Evolutionary conservation across 2,888 invertebrate genomes (phyloP).

Genomic region (Mycalesis mineus): DNA sequence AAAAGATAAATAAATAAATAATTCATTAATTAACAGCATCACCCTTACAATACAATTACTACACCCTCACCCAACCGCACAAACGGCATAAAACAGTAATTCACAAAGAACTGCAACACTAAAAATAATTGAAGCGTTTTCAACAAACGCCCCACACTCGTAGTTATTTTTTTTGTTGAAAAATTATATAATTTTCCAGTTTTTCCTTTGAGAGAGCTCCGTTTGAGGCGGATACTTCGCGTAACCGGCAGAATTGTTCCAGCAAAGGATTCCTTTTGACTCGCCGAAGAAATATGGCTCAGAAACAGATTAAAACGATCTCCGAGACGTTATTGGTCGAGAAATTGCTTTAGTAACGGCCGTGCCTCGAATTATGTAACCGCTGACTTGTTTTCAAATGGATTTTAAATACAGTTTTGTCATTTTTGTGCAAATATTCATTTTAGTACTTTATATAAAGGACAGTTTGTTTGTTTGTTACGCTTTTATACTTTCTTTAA

Average conservation of each 20-base stretch:
- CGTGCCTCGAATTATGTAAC: not conserved
- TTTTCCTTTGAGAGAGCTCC: conserved; percentile 37
- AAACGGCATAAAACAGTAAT: conserved; percentile 1
- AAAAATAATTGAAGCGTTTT: conserved; percentile 14
- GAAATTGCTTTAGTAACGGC: conserved; percentile 5
- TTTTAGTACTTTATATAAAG: too few relatives aligned
- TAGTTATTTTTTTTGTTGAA: conserved; percentile 28
- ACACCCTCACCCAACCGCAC: too few relatives aligned
- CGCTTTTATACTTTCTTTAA: too few relatives aligned
- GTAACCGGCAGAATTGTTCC: conserved; percentile 28
- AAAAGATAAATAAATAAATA: too few relatives aligned
- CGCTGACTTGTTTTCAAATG: not conserved
- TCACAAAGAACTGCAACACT: conserved; percentile 11
- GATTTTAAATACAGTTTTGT: not conserved
- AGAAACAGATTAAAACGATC: conserved; percentile 46
- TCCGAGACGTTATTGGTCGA: conserved; percentile 15
- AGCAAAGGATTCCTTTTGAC: conserved; percentile 43
- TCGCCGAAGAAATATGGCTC: conserved; percentile 37
- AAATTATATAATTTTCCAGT: conserved; percentile 42
- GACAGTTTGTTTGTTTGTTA: too few relatives aligned
- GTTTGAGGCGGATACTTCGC: conserved; percentile 41
- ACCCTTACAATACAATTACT: too few relatives aligned
- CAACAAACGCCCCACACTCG: conserved; percentile 7
- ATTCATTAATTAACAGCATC: too few relatives aligned
- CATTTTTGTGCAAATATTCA: too few relatives aligned